Percentiles rank a stretch among this genome's conserved stretches.
These are phyloP conservation scores for Cynopterus sphinx DNA, from an alignment of 2,797 vertebrate genomes.

Conservation along the genomic window DNA sequence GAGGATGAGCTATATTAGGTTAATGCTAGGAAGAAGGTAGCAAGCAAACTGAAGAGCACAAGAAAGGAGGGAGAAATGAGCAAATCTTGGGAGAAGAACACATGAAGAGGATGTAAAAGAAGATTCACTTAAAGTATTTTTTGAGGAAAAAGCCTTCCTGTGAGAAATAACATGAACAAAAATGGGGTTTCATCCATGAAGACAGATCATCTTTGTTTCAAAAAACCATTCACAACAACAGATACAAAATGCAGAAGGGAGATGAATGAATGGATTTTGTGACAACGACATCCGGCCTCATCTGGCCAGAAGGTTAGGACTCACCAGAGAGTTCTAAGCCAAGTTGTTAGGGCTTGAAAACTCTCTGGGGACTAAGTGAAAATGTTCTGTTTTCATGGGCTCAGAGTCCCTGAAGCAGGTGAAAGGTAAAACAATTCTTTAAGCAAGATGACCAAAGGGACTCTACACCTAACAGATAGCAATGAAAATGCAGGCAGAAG, in stretches of 20 bases:
- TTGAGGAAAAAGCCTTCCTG: neutral
- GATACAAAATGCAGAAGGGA: neutral
- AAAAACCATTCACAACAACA: neutral
- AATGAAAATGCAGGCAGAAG: neutral
- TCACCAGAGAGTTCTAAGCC: slow-evolving; percentile 41
- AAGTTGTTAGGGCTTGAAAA: slow-evolving; percentile 61
- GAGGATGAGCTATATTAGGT: neutral
- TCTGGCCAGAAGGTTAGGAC: neutral
- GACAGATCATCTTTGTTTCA: neutral
- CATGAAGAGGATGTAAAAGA: neutral
- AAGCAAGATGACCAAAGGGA: neutral
- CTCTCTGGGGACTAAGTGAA: neutral
- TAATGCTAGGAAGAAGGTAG: neutral
- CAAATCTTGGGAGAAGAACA: neutral
- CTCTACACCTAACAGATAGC: neutral
- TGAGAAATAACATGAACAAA: slow-evolving; percentile 18
- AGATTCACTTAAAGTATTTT: neutral
- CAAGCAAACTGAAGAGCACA: neutral
- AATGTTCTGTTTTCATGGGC: slow-evolving; percentile 7
- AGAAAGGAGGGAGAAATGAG: neutral
- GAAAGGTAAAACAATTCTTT: slow-evolving; percentile 12
- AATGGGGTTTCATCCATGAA: neutral
- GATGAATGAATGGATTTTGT: neutral
- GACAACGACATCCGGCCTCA: neutral
- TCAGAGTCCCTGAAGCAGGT: slow-evolving; percentile 21